phyloP scores from a whole-genome alignment of 2,888 invertebrate genomes.

The Aproaerema taeniolella region DNA sequence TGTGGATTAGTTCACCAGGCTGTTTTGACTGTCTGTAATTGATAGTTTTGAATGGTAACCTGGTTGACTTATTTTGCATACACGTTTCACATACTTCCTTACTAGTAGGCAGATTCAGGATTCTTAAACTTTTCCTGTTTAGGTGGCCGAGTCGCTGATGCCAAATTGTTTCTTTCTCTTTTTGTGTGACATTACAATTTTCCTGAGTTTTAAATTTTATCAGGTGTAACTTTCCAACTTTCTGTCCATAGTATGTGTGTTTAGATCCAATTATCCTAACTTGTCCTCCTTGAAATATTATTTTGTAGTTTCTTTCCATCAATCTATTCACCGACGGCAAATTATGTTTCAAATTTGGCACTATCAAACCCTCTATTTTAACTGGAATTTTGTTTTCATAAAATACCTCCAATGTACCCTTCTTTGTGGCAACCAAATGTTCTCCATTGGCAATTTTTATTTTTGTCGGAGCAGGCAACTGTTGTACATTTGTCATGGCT shows the following conservation, averaged over 20 bases:
- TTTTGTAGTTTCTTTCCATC: too few relatives aligned
- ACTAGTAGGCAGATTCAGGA: constrained; percentile 12
- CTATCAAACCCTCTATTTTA: background rate
- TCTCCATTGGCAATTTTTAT: background rate
- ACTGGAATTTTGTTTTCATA: background rate
- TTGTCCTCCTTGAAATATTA: background rate
- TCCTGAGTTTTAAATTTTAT: background rate
- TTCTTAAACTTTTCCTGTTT: constrained; percentile 13
- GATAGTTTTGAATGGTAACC: constrained; percentile 11
- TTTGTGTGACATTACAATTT: background rate
- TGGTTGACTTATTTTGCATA: constrained; percentile 11
- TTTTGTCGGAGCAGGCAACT: background rate
- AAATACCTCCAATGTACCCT: background rate
- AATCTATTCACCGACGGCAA: background rate
- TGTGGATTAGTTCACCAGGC: background rate
- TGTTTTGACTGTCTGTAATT: background rate
- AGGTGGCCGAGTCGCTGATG: constrained; percentile 17
- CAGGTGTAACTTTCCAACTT: background rate
- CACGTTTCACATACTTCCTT: constrained; percentile 11
- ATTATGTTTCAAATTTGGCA: background rate
- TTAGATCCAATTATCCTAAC: background rate
- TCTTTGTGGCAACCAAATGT: background rate
- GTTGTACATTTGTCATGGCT: background rate
- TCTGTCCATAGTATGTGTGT: background rate
- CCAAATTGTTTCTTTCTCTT: constrained; percentile 16